phyloP scores from a whole-genome alignment of 1,140 invertebrate species.

The Pseudobourletiella spinata region DNA sequence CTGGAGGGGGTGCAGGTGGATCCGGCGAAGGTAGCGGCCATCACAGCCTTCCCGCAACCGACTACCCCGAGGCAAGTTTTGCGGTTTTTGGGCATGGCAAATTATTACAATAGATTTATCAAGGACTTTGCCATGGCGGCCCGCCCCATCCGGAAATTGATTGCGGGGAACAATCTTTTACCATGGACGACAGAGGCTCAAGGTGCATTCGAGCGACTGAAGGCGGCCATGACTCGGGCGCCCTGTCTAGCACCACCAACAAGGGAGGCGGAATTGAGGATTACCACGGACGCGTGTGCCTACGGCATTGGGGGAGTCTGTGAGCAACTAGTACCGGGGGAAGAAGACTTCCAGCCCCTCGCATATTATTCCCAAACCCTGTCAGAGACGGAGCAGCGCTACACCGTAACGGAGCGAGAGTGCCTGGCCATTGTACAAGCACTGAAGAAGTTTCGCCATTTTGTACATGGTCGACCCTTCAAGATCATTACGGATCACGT shows the following conservation, averaged over 20 bases:
- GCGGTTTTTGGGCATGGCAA: too few species aligned
- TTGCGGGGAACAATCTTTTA: background rate
- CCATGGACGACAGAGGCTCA: conserved; percentile 5
- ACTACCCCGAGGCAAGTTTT: conserved; percentile 38
- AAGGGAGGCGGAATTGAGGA: background rate
- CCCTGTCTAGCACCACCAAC: background rate
- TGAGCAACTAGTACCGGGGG: conserved; percentile 38
- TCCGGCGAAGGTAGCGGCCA: conserved; percentile 37
- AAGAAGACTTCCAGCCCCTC: conserved; percentile 34
- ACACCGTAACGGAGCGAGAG: conserved; percentile 45
- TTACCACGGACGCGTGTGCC: background rate
- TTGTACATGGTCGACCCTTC: conserved; percentile 14
- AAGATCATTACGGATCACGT: conserved; percentile 4
- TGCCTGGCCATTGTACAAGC: conserved; percentile 42
- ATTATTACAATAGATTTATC: conserved; percentile 40
- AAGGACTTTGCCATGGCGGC: background rate
- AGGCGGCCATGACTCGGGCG: background rate
- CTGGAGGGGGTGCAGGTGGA: conserved; percentile 37
- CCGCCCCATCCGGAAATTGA: background rate
- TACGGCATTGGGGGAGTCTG: background rate
- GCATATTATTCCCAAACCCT: conserved; percentile 35
- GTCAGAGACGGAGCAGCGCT: conserved; percentile 41
- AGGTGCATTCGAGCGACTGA: conserved; percentile 1
- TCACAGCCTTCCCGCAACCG: conserved; percentile 37
- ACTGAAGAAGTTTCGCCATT: conserved; percentile 41